Evolutionary conservation across 2,113 vertebrate genomes (phyloP).

Genomic region (Anseranas semipalmata): DNA sequence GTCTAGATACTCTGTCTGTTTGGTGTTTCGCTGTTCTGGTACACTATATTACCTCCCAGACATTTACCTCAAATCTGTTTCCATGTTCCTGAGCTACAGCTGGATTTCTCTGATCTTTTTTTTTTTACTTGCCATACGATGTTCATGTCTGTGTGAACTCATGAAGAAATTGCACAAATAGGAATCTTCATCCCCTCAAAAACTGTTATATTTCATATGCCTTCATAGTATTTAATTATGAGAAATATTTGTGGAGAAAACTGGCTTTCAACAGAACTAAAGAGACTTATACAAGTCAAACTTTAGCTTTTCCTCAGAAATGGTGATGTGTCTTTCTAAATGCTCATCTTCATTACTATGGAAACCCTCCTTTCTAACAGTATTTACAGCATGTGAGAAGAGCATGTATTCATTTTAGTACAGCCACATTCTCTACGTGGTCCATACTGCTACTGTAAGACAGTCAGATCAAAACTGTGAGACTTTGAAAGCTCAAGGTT

Average conservation of each 20-base stretch:
- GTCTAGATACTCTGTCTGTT: neutral
- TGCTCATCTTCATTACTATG: neutral
- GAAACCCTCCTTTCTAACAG: neutral
- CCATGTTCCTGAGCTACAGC: neutral
- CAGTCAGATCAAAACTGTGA: neutral
- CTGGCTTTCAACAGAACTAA: neutral
- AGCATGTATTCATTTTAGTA: neutral
- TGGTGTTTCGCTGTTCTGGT: neutral
- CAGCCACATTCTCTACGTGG: neutral
- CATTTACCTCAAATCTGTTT: neutral
- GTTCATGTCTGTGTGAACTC: neutral
- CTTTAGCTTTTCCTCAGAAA: conserved; percentile 2
- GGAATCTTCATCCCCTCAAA: neutral
- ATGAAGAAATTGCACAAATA: neutral
- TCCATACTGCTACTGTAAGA: neutral
- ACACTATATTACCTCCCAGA: neutral
- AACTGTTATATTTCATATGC: neutral
- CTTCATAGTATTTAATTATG: neutral
- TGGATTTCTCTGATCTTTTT: neutral
- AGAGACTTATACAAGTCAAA: neutral
- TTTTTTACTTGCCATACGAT: neutral
- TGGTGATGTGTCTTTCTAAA: neutral
- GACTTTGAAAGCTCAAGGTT: neutral
- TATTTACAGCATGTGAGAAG: neutral
- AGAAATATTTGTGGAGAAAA: conserved; percentile 1